phyloP scores from a whole-genome alignment of 35 echinoderm and acorn worm genomes.

The Apostichopus parvimensis region DNA sequence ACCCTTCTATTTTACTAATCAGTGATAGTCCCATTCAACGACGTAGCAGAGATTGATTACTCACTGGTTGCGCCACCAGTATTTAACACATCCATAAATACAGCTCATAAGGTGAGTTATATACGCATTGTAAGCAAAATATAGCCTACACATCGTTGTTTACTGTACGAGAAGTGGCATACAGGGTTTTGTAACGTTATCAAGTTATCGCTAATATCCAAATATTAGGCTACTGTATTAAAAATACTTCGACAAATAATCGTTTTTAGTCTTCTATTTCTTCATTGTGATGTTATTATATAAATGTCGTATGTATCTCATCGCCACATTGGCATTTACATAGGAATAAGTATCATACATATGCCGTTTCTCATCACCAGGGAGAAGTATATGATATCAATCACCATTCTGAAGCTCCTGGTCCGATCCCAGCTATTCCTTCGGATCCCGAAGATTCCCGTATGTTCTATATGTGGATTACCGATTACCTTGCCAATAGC shows the following conservation, averaged over 20 bases:
- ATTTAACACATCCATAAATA: conserved; percentile 28
- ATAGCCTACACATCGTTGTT: no score
- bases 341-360: neutral
- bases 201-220: no score
- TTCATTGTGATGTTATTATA: no score
- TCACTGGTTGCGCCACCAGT: conserved; percentile 22
- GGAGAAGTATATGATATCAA: conserved; percentile 54
- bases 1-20: no score
- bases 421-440: conserved; percentile 55
- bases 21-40: conserved; percentile 13
- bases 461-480: conserved; percentile 65
- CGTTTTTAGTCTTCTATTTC: no score
- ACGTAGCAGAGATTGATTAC: conserved; percentile 45
- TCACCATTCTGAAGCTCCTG: conserved; percentile 29
- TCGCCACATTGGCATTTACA: no score
- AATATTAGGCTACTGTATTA: no score
- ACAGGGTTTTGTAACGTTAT: no score
- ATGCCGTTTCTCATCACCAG: neutral
- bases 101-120: conserved; percentile 25
- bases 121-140: neutral
- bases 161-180: no score
- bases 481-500: conserved; percentile 59
- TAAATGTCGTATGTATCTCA: no score
- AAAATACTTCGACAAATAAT: no score
- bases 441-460: conserved; percentile 40